These are phyloP conservation scores for Discoglossus pictus DNA, from an alignment of 2,797 vertebrate species.

Conservation along the genomic window DNA sequence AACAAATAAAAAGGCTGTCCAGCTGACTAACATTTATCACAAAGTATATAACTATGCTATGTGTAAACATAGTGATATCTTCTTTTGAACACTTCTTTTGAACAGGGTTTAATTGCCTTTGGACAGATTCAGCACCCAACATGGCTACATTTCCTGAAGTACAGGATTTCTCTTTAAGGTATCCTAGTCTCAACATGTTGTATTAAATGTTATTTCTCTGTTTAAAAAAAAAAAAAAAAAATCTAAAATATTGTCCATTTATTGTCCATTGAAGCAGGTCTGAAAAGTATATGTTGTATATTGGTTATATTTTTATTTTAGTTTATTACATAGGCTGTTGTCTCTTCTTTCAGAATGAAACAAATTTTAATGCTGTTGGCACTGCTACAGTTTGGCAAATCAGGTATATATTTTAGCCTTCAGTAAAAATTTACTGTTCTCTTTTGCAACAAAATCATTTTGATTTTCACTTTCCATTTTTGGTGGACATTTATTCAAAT, in stretches of 20 bases:
- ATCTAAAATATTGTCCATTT: too few relatives aligned
- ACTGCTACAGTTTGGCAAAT: constrained; percentile 22
- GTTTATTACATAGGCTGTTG: background rate
- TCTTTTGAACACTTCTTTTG: constrained; percentile 18
- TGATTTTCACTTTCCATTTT: background rate
- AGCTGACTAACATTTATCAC: background rate
- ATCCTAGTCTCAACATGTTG: background rate
- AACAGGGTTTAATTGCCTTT: constrained; percentile 8
- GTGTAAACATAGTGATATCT: too few relatives aligned
- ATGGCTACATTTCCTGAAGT: constrained; percentile 19
- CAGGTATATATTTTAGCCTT: constrained; percentile 15
- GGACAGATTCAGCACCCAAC: constrained; percentile 1
- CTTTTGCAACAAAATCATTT: too few relatives aligned
- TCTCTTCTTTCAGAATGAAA: constrained; percentile 23
- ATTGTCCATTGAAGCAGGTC: too few relatives aligned
- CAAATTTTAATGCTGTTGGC: constrained; percentile 16
- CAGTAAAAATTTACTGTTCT: too few relatives aligned
- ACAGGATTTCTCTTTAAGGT: constrained; percentile 31
- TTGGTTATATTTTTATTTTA: too few relatives aligned
- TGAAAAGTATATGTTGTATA: too few relatives aligned
- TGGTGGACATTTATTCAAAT: too few relatives aligned
- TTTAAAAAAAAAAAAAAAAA: too few relatives aligned
- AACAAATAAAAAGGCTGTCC: constrained; percentile 14
- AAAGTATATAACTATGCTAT: constrained; percentile 22
- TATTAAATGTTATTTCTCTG: too few relatives aligned